Conservation (phyloP, 2,888 invertebrate genomes). For the Torymus auratus region DNA sequence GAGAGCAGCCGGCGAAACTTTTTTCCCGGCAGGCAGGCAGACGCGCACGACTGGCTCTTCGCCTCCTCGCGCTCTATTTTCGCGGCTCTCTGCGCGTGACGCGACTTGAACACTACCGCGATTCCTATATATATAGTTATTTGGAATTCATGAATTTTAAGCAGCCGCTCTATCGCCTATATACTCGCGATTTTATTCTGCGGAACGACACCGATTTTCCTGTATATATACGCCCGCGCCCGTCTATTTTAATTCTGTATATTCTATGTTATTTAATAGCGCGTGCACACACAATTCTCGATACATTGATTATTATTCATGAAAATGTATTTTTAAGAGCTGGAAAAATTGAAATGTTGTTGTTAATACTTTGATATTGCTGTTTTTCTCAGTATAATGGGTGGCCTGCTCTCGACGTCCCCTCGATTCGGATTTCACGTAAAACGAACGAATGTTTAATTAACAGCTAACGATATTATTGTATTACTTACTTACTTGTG, state of each 20-base stretch:
- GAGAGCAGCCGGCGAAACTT: not conserved
- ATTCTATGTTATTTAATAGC: not conserved
- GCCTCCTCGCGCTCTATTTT: not conserved
- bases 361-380: no score
- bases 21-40: not conserved
- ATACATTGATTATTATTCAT: slow-evolving; percentile 44
- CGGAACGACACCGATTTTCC: not conserved
- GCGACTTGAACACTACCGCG: not conserved
- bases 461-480: no score
- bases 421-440: no score
- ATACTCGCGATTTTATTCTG: slow-evolving; percentile 30
- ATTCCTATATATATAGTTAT: not conserved
- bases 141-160: slow-evolving; percentile 28
- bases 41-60: not conserved
- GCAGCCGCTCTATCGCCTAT: slow-evolving; percentile 6
- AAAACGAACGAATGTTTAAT: no score
- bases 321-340: not conserved
- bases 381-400: no score
- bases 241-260: slow-evolving; percentile 23
- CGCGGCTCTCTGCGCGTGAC: not conserved
- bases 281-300: no score
- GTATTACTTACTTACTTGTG: no score
- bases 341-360: no score
- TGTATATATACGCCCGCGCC: not conserved
- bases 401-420: no score